Evolutionary conservation across 2,888 invertebrate species (phyloP).

Genomic region (Quadriops clusia): DNA sequence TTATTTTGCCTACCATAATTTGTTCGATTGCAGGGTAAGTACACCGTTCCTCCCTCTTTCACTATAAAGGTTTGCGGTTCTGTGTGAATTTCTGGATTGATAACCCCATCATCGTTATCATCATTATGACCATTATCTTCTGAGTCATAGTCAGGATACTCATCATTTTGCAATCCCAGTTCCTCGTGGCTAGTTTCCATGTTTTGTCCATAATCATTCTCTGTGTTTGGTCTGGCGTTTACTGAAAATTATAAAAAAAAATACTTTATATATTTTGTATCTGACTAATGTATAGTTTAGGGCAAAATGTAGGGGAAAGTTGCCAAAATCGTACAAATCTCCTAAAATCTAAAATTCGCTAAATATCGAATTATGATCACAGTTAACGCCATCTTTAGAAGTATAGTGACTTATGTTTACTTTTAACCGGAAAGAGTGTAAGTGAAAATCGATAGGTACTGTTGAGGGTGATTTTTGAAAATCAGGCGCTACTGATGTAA

Average conservation of each 20-base stretch:
- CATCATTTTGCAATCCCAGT: no score
- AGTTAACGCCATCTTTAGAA: no score
- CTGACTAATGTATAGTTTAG: no score
- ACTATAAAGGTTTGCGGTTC: conserved; percentile 23
- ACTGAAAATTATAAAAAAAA: conserved; percentile 13
- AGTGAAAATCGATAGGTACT: no score
- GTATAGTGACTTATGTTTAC: no score
- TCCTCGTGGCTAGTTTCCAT: conserved; percentile 19
- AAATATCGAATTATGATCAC: no score
- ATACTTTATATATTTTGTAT: conserved; percentile 2
- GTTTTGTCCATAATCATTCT: conserved; percentile 10
- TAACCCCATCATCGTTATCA: conserved; percentile 21
- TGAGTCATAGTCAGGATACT: conserved; percentile 20
- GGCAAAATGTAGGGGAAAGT: no score
- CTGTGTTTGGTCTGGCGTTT: conserved; percentile 10
- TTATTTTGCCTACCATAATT: conserved; percentile 22
- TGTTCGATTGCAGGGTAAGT: conserved; percentile 30
- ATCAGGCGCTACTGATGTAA: no score
- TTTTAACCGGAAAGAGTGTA: no score
- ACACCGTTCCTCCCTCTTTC: conserved; percentile 25
- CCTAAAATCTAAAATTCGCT: no score
- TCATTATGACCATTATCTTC: conserved; percentile 23
- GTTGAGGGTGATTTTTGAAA: no score
- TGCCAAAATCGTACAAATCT: no score
- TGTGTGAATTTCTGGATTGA: conserved; percentile 14